Evolutionary conservation across 2,113 vertebrate species (phyloP), one percentile per base, ranked within the genome.

Genomic region (Tringa solitaria): DNA sequence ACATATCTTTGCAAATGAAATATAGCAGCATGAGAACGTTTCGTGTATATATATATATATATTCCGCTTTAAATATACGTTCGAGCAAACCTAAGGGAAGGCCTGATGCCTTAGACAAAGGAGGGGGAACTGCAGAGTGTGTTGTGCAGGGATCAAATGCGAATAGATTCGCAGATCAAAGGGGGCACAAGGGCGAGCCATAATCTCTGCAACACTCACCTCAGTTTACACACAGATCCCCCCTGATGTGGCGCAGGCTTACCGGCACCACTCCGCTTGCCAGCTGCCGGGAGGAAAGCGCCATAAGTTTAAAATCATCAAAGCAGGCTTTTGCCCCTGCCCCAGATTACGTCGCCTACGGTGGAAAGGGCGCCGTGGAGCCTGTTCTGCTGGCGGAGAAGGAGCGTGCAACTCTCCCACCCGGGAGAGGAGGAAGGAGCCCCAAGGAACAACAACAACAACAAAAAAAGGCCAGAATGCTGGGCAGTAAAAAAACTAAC

Each of bases 161-260:
- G 53, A 93, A 92, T 90, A 82, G 12, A 57, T 6, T 57, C 22
- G 28, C 14, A 77, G 95, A 96, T 94, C 97, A 94, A 97, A 95
- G 92, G 37, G 73, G 84, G 27, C 64, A 84, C 45, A 2, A 41
- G 7, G 48, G 51, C 73, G 51, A 77, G 86, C 60, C 90, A 68
- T 96, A 93, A 97, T 95, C 90, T 80, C 59, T 18, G 65, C 69
- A 35, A 72, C 96, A 94, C 70, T 97, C 97, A 89, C 95, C 95
- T 94, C 68, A 45, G 45, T 79, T 96, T 97, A 92, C 94, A 91
- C 91, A 78, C 68, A 77, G 93, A 73, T 91, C 75, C 86, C 46
- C 90, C 78, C 12, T 96, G 97, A 97, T 75, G 84, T 14, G 95
- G 90, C 87, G 93, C 97, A 98, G 97, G 69, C 92, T 95, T 89